These are phyloP conservation scores for Papilio demoleus DNA, from an alignment of 2,888 invertebrate genomes.

Conservation along the genomic window DNA sequence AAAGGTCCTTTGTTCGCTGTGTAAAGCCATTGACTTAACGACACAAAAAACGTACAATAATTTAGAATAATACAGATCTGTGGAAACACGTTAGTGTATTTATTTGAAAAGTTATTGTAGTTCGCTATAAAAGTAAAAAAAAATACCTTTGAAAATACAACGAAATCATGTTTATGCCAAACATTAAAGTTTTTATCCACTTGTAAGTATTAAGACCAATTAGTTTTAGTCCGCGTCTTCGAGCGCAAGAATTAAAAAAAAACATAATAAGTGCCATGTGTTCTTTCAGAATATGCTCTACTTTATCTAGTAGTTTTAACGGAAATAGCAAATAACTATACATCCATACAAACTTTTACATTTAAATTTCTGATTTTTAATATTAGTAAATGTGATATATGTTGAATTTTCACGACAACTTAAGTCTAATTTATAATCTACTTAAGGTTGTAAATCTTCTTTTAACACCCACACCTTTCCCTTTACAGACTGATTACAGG, in stretches of 20 bases:
- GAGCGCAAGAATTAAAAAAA: no score
- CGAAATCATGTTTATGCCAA: neutral
- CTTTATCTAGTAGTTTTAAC: no score
- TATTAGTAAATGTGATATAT: neutral
- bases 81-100: no score
- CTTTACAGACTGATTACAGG: slow-evolving; percentile 47
- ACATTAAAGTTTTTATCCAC: slow-evolving; percentile 20
- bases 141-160: no score
- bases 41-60: neutral
- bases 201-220: no score
- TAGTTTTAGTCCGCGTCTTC: no score
- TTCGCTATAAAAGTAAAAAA: neutral
- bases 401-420: neutral
- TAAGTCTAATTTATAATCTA: slow-evolving; percentile 50
- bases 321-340: no score
- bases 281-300: no score
- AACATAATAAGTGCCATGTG: no score
- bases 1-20: slow-evolving; percentile 40
- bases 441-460: slow-evolving; percentile 58
- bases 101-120: neutral
- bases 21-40: slow-evolving; percentile 28
- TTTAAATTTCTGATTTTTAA: no score
- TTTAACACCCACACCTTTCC: slow-evolving; percentile 53
- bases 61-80: neutral
- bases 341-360: no score